These are phyloP conservation scores for Chionis minor DNA, from an alignment of 2,113 vertebrate genomes.

Conservation along the genomic window DNA sequence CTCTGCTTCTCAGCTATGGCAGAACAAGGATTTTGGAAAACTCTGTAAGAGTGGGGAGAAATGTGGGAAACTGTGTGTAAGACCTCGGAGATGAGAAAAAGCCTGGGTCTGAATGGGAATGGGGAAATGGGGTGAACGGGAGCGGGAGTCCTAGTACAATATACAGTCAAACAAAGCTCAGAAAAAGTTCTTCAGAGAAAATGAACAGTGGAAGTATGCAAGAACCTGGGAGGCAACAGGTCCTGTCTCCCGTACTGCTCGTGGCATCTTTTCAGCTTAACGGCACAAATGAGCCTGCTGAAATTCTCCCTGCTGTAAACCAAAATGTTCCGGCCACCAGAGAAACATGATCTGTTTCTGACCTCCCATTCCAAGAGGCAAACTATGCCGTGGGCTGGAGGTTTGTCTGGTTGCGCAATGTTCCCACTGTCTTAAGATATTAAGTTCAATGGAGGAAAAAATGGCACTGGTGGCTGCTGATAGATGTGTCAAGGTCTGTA, in stretches of 20 bases:
- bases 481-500: neutral
- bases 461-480: neutral
- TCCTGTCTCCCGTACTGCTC: neutral
- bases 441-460: constrained; percentile 13
- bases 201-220: neutral
- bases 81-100: neutral
- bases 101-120: neutral
- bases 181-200: neutral
- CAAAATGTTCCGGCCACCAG: neutral
- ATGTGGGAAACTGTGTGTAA: neutral
- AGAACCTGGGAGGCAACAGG: neutral
- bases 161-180: neutral
- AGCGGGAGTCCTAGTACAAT: neutral
- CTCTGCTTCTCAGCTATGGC: neutral
- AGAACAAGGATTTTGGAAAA: neutral
- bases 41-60: neutral
- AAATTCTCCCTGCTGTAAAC: neutral
- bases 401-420: neutral
- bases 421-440: neutral
- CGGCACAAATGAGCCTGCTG: neutral
- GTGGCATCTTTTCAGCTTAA: neutral
- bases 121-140: neutral
- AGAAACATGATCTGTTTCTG: neutral
- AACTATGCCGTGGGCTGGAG: neutral
- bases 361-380: neutral